Percentiles rank a stretch among this genome's conserved stretches.
These are phyloP conservation scores for Coptodon bakossiorum DNA, from an alignment of 2,113 vertebrate species.

Conservation along the genomic window DNA sequence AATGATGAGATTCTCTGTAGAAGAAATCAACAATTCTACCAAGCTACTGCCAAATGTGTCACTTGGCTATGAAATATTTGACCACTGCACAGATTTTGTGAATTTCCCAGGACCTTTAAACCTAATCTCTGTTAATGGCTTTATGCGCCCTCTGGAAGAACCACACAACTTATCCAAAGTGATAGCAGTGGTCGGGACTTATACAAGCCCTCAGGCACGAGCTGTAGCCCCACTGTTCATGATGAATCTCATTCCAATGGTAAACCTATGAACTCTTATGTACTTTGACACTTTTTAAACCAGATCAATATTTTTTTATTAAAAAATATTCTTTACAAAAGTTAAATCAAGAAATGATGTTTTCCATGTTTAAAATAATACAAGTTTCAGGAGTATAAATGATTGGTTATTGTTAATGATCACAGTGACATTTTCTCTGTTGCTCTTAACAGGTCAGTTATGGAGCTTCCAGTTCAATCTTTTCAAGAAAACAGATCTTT, in stretches of 20 bases:
- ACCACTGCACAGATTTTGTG: conserved; percentile 67
- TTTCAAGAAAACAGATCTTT: conserved; percentile 68
- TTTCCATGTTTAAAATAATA: neutral
- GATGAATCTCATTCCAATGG: conserved; percentile 73
- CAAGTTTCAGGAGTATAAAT: neutral
- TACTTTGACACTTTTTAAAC: neutral
- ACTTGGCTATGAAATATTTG: conserved; percentile 78
- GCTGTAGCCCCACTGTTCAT: conserved; percentile 68
- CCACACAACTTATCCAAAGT: neutral
- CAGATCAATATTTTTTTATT: accelerated
- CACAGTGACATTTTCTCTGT: neutral
- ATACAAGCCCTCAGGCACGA: conserved; percentile 40
- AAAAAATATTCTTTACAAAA: neutral
- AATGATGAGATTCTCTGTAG: conserved; percentile 75
- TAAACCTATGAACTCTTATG: conserved; percentile 30
- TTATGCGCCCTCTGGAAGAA: conserved; percentile 5
- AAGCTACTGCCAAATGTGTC: conserved; percentile 75
- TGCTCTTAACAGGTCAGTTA: conserved; percentile 74
- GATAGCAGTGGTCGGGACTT: conserved; percentile 23
- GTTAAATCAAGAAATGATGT: accelerated
- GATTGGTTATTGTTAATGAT: neutral
- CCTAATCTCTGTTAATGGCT: conserved; percentile 39
- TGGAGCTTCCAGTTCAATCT: conserved; percentile 55
- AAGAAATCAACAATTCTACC: conserved; percentile 84
- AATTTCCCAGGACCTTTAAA: conserved; percentile 62